A percentile compares a stretch with the other conserved stretches of the same genome.
phyloP scores from a whole-genome alignment of 1,140 invertebrate species.

The Drosophila equinoxialis region DNA sequence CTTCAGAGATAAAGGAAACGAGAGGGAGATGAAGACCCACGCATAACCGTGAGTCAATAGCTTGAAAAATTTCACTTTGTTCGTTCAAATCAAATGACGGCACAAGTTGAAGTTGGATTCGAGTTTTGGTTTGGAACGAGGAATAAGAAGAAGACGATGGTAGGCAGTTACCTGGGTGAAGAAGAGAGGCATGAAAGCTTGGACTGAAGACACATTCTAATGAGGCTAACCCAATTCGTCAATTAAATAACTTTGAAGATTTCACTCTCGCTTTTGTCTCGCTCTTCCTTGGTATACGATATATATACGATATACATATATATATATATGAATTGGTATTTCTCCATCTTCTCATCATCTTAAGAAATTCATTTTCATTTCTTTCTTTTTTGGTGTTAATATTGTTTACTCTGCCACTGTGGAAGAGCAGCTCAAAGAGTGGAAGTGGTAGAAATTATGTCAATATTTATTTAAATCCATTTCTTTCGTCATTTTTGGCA shows the following conservation, averaged over 20 bases:
- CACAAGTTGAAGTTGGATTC: background rate
- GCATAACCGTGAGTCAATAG: constrained; percentile 42
- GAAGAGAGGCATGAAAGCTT: background rate
- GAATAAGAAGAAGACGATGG: background rate
- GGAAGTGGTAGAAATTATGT: constrained; percentile 64
- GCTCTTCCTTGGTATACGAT: background rate
- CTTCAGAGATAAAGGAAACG: background rate
- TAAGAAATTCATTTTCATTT: constrained; percentile 29
- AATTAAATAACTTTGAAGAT: constrained; percentile 76
- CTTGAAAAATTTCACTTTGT: constrained; percentile 53
- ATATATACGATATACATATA: background rate
- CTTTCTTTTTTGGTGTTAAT: constrained; percentile 30
- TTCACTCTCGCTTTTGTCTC: constrained; percentile 73
- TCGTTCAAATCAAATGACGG: constrained; percentile 7
- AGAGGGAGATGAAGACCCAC: background rate
- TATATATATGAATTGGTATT: constrained; percentile 4
- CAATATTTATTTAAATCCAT: constrained; percentile 82
- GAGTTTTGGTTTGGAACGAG: constrained; percentile 14
- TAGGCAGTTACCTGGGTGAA: background rate
- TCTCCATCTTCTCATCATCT: constrained; percentile 9
- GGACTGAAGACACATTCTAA: constrained; percentile 45
- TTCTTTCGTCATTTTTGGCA: constrained; percentile 55
- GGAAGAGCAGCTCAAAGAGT: background rate
- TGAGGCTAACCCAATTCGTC: constrained; percentile 41
- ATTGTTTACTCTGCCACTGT: constrained; percentile 18